Conservation (phyloP, 1,140 invertebrate genomes). For the Pseudomyrmex gracilis region DNA sequence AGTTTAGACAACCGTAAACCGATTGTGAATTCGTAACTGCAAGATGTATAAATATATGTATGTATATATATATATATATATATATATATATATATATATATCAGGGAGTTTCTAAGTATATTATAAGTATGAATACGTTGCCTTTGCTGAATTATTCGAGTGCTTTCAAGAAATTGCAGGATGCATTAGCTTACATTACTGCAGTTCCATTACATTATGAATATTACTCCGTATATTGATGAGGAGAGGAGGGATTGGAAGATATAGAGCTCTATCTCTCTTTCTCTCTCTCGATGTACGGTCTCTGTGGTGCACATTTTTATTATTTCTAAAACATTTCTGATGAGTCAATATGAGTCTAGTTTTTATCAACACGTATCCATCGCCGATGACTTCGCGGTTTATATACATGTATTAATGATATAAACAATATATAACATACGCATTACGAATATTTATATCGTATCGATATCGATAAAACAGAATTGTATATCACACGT, state of each 20-base stretch:
- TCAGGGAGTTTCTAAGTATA: slow-evolving; percentile 73
- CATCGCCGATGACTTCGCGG: neutral
- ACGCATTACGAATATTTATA: too few relatives aligned
- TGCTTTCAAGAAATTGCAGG: slow-evolving; percentile 76
- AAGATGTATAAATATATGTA: slow-evolving; percentile 1
- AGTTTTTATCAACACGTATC: slow-evolving; percentile 29
- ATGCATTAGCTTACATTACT: slow-evolving; percentile 77
- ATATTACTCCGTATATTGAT: slow-evolving; percentile 75
- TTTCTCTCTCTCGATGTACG: neutral
- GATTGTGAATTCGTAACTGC: slow-evolving; percentile 48
- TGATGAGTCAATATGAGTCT: slow-evolving; percentile 51
- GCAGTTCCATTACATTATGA: slow-evolving; percentile 76
- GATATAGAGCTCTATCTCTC: slow-evolving; percentile 18
- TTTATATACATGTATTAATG: neutral
- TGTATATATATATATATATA: neutral
- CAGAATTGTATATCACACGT: too few relatives aligned
- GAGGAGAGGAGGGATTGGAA: slow-evolving; percentile 54
- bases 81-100: slow-evolving; percentile 54
- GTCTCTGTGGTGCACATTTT: slow-evolving; percentile 55
- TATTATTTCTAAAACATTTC: slow-evolving; percentile 65
- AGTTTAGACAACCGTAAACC: slow-evolving; percentile 47
- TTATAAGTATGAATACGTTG: slow-evolving; percentile 74
- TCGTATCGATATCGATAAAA: too few relatives aligned
- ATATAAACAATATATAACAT: too few relatives aligned
- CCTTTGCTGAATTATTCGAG: slow-evolving; percentile 73